Base-by-base conservation (phyloP, 2,113 vertebrate genomes). In the Sinosuthora webbiana region DNA sequence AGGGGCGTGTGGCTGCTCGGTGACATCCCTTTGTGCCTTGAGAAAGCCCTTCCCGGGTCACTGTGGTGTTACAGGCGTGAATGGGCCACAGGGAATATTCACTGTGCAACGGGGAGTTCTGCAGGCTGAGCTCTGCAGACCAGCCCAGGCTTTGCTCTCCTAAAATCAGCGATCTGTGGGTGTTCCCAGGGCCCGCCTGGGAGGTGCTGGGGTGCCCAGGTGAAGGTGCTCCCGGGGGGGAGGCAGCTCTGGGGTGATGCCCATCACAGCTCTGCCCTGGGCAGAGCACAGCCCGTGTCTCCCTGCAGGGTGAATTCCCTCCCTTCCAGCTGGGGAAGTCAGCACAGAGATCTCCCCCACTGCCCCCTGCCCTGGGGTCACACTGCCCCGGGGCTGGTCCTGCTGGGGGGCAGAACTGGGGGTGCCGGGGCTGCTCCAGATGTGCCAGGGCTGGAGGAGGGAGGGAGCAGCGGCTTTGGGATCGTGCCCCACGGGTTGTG, bases 151-250 rank as follows among this genome's bases (percentile, higher is more conserved):
- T 31, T 22, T 37, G 11, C n/a, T 21, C 24, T 7, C n/a, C 45
- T 11, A 5, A 64, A 65, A 14, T 7, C 49, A 2, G 3, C 1
- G 37, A 4, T 0, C 4, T 11, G 17, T 44, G 47, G 35, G 1
- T 59, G 47, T 70, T 31, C 3, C 0, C 27, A 1, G 2, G 0
- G 25, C 21, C 69, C n/a, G 7, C 5, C 33, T 9, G 73, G 0
- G 14, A 7, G 53, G n/a, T 25, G 56, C 68, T 2, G 41, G 33
- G 42, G 67, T n/a, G 62, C 41, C 33, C 11, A 31, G 53, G 42
- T 42, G 59, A 5, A 23, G 49, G 45, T 2, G 5, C 12, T 47
- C 5, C 22, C 0, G 1, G 9, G 47, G 28, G 19, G 1, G 19
- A 15, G 45, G 59, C 7, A 12, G 39, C 65, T 1, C 17, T 42